A percentile compares a stretch with the other conserved stretches of the same genome.
Conservation (phyloP, 2,888 invertebrate genomes). For the Didymodactylos carnosus region DNA sequence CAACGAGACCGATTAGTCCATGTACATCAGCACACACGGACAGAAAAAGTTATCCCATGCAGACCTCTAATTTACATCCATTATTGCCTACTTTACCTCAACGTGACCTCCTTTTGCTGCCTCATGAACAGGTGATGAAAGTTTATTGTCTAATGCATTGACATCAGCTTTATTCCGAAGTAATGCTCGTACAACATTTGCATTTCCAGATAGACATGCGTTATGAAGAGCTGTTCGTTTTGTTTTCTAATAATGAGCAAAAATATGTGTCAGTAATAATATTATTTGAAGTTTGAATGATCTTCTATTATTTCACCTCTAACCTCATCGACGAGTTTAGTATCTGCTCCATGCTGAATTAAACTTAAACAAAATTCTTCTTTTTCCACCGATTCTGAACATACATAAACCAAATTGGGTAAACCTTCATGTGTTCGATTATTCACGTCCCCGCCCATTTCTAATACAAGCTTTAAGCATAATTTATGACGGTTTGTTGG, state of each 20-base stretch:
- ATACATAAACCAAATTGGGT: constrained; percentile 28
- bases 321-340: constrained; percentile 27
- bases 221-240: constrained; percentile 29
- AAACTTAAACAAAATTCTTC: constrained; percentile 28
- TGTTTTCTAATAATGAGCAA: neutral
- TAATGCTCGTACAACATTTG: constrained; percentile 26
- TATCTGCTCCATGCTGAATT: constrained; percentile 29
- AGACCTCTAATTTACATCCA: neutral
- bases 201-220: constrained; percentile 29
- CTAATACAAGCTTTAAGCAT: constrained; percentile 28
- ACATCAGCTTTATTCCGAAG: constrained; percentile 23
- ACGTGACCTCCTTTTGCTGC: constrained; percentile 30
- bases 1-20: no score
- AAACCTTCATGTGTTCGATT: constrained; percentile 27
- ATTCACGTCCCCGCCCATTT: constrained; percentile 31
- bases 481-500: constrained; percentile 31
- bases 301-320: neutral
- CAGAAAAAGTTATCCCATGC: neutral
- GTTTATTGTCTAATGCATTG: constrained; percentile 15
- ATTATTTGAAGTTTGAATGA: neutral
- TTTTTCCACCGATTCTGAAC: constrained; percentile 30
- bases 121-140: constrained; percentile 25
- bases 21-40: no score
- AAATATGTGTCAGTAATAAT: no score
- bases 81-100: constrained; percentile 19